These are phyloP conservation scores for Bedellia somnulentella DNA, from an alignment of 2,888 invertebrate genomes.

Conservation along the genomic window DNA sequence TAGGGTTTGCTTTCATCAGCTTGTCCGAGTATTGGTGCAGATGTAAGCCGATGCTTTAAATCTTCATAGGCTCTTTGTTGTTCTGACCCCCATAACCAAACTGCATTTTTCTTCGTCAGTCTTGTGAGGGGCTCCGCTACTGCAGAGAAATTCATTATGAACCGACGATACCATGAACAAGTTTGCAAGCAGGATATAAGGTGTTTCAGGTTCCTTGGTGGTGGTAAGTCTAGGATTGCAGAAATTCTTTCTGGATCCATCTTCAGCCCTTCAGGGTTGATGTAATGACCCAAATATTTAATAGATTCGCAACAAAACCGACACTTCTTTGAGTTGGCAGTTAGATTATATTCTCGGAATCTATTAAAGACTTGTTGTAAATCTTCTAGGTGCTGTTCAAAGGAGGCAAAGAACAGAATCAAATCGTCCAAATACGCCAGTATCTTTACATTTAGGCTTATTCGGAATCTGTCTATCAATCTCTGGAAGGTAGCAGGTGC, in stretches of 20 bases:
- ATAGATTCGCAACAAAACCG: conserved; percentile 8
- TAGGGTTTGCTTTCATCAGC: conserved; percentile 11
- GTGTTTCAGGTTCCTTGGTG: conserved; percentile 14
- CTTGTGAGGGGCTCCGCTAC: conserved; percentile 13
- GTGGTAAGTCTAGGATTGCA: conserved; percentile 13
- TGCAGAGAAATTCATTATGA: conserved; percentile 13
- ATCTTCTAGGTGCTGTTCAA: conserved; percentile 14
- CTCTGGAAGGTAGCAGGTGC: conserved; percentile 19
- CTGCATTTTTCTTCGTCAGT: conserved; percentile 12
- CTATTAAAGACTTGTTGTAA: conserved; percentile 13
- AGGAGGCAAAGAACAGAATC: conserved; percentile 13
- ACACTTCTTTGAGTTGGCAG: conserved; percentile 16
- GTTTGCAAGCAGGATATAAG: conserved; percentile 16
- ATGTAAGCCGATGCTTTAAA: conserved; percentile 15
- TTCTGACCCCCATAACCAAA: conserved; percentile 10
- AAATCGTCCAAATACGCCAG: no score
- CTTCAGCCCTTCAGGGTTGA: conserved; percentile 14
- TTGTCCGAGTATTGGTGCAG: conserved; percentile 13
- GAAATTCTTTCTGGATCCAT: conserved; percentile 16
- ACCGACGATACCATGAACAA: conserved; percentile 16
- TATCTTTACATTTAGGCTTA: no score
- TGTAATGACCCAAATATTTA: conserved; percentile 18
- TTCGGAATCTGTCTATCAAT: conserved; percentile 17
- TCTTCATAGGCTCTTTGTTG: conserved; percentile 9
- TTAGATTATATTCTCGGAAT: conserved; percentile 14